These are phyloP conservation scores for Mustela nigripes DNA, from an alignment of 2,113 vertebrate species.

Conservation along the genomic window DNA sequence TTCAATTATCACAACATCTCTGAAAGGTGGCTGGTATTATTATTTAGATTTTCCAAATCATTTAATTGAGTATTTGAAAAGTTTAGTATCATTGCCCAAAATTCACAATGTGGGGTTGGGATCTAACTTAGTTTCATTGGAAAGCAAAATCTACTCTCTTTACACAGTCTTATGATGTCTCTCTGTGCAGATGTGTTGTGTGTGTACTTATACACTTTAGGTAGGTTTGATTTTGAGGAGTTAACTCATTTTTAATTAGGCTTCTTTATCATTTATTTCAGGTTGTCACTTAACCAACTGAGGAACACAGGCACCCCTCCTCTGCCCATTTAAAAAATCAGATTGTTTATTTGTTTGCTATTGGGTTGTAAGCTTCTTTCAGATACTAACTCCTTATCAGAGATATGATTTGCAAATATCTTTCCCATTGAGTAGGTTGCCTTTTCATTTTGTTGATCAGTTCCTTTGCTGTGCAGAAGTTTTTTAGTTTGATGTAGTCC, in stretches of 20 bases:
- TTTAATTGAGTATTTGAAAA: not conserved
- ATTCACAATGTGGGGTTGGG: not conserved
- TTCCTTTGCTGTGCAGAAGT: not conserved
- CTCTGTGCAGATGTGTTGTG: not conserved
- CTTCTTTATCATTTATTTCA: not conserved
- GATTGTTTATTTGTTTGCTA: not conserved
- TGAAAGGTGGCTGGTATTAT: not conserved
- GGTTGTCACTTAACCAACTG: not conserved
- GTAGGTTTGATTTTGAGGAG: not conserved
- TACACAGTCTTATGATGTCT: not conserved
- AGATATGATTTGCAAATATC: not conserved
- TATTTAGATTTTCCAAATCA: not conserved
- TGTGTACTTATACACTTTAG: not conserved
- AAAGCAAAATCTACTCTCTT: not conserved
- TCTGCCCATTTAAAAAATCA: not conserved
- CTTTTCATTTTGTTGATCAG: conserved; percentile 22
- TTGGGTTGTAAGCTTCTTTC: not conserved
- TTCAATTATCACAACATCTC: not conserved
- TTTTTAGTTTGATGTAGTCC: not conserved
- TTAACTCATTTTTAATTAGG: not conserved
- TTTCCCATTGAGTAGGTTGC: not conserved
- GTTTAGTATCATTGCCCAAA: not conserved
- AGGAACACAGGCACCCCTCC: not conserved
- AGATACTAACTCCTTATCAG: not conserved
- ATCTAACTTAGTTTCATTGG: not conserved